A percentile compares a stretch with the other conserved stretches of the same genome.
Evolutionary conservation across 2,797 vertebrate species (phyloP).

Genomic region (Falco biarmicus): DNA sequence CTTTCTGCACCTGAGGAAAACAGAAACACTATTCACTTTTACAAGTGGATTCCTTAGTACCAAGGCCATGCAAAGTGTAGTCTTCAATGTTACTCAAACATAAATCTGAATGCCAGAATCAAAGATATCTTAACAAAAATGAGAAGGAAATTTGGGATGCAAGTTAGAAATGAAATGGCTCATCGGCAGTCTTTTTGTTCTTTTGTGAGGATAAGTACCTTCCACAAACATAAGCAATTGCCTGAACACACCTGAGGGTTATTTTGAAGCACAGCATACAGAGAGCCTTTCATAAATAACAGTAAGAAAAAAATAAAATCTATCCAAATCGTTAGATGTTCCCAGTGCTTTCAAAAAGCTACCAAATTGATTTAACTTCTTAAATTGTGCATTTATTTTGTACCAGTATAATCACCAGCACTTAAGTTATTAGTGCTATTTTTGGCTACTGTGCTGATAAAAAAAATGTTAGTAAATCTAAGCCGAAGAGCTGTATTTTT

Average conservation of each 20-base stretch:
- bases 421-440: constrained; percentile 30
- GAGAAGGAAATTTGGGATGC: not conserved
- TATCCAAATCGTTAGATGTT: not conserved
- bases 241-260: not conserved
- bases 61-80: not conserved
- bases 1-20: not conserved
- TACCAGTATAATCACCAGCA: constrained; percentile 12
- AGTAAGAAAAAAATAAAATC: not conserved
- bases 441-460: not conserved
- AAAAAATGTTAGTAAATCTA: constrained; percentile 9
- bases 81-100: not conserved
- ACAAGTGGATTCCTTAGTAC: not conserved
- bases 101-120: not conserved
- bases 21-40: not conserved
- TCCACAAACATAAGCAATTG: not conserved
- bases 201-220: not conserved
- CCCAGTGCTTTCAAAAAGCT: not conserved
- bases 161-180: not conserved
- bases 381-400: constrained; percentile 14
- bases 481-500: not conserved
- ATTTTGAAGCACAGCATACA: not conserved
- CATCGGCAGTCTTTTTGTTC: not conserved
- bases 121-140: not conserved
- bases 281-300: not conserved
- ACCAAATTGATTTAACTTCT: constrained; percentile 15